A percentile compares a stretch with the other conserved stretches of the same genome.
Conservation (phyloP, 92 coral and sea anemone genomes). For the Zoanthus solanderi region DNA sequence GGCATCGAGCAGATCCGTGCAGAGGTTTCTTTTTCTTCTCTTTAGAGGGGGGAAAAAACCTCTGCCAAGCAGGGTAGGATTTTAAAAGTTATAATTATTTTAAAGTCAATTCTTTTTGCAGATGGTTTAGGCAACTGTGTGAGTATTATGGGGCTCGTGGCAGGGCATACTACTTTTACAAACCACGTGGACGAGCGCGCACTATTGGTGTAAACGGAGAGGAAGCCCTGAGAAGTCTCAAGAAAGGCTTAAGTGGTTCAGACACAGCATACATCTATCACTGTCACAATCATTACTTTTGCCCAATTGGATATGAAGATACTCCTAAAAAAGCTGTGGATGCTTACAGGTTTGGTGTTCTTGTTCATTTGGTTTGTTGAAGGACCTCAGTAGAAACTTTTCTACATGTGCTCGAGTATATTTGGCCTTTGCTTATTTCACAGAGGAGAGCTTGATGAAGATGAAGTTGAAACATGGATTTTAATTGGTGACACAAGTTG, state of each 20-base stretch:
- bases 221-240: conserved; percentile 67
- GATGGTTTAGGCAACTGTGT: conserved; percentile 84
- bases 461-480: conserved; percentile 77
- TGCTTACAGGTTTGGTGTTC: conserved; percentile 69
- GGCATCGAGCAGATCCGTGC: background rate
- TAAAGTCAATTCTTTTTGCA: conserved; percentile 16
- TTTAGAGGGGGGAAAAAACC: no score
- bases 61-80: no score
- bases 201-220: conserved; percentile 73
- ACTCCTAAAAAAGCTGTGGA: conserved; percentile 70
- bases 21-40: no score
- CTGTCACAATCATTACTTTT: conserved; percentile 86
- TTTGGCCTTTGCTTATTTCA: background rate
- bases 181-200: conserved; percentile 79
- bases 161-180: conserved; percentile 71
- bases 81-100: background rate
- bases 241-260: conserved; percentile 70
- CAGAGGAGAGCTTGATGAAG: conserved; percentile 67
- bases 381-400: background rate
- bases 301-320: conserved; percentile 87
- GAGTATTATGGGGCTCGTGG: conserved; percentile 74
- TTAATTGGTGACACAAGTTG: conserved; percentile 82
- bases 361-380: background rate
- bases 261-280: conserved; percentile 80
- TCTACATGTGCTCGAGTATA: background rate